These are phyloP conservation scores for Microtus richardsoni DNA, from an alignment of 2,113 vertebrate species.

Conservation along the genomic window DNA sequence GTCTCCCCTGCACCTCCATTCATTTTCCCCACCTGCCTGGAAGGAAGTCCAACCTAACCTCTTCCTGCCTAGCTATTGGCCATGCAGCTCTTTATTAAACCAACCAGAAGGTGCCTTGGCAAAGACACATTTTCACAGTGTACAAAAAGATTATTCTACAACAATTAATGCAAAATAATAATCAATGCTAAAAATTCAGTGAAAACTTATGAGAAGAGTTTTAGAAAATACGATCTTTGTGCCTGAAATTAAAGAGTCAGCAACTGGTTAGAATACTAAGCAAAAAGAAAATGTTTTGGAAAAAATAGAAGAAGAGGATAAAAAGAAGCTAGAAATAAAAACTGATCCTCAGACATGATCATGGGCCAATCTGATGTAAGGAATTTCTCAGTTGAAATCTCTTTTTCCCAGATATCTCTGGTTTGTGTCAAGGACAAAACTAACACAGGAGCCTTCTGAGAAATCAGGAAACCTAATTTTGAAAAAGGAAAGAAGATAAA, in stretches of 20 bases:
- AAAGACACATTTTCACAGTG: background rate
- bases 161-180: background rate
- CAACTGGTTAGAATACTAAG: background rate
- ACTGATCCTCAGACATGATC: background rate
- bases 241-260: background rate
- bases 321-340: background rate
- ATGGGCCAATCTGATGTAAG: background rate
- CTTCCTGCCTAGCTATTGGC: background rate
- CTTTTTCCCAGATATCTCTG: background rate
- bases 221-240: background rate
- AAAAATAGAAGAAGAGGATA: background rate
- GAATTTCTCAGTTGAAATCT: background rate
- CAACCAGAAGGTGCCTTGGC: background rate
- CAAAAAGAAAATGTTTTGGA: conserved; percentile 27
- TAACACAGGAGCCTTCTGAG: background rate
- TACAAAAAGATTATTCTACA: background rate
- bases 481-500: background rate
- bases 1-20: background rate
- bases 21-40: background rate
- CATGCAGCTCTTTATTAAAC: background rate
- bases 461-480: background rate
- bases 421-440: background rate
- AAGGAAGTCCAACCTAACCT: background rate
- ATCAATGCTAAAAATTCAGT: background rate
- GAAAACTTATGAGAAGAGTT: background rate